These are phyloP conservation scores for Gallinago media DNA, from an alignment of 2,113 vertebrate genomes.

Conservation along the genomic window DNA sequence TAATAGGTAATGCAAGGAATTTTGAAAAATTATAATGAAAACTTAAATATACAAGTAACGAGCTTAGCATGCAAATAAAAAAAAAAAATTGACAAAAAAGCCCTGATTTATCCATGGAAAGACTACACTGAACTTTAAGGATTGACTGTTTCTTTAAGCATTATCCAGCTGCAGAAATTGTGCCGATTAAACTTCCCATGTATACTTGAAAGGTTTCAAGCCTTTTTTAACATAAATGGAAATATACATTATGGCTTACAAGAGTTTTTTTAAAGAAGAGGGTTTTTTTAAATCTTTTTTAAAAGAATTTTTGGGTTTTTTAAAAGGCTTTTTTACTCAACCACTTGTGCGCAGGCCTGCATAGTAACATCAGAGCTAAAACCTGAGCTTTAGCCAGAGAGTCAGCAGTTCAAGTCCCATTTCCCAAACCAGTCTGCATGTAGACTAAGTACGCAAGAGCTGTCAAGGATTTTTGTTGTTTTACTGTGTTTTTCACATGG, in stretches of 20 bases:
- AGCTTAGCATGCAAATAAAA: not conserved
- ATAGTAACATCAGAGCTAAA: not conserved
- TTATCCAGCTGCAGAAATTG: not conserved
- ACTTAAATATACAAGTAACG: not conserved
- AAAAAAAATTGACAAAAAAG: not conserved
- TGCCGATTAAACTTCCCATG: not conserved
- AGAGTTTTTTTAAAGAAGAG: not conserved
- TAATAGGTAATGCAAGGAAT: not conserved
- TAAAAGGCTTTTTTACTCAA: not conserved
- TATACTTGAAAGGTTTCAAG: not conserved
- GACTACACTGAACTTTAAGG: not conserved
- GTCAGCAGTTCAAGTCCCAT: not conserved
- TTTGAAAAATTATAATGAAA: not conserved
- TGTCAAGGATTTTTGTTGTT: not conserved
- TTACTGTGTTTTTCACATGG: not conserved
- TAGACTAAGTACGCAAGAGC: not conserved
- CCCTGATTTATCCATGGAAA: not conserved
- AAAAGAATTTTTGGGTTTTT: not conserved
- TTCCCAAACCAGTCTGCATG: not conserved
- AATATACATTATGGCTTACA: not conserved
- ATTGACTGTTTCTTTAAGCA: not conserved
- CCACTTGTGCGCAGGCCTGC: not conserved
- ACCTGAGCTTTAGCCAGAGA: not conserved
- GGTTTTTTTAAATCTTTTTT: accelerated
- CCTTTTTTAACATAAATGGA: not conserved